Evolutionary conservation across 2,888 invertebrate species (phyloP), one percentile per base, ranked within the genome.

Genomic region (Eupithecia subfuscata): DNA sequence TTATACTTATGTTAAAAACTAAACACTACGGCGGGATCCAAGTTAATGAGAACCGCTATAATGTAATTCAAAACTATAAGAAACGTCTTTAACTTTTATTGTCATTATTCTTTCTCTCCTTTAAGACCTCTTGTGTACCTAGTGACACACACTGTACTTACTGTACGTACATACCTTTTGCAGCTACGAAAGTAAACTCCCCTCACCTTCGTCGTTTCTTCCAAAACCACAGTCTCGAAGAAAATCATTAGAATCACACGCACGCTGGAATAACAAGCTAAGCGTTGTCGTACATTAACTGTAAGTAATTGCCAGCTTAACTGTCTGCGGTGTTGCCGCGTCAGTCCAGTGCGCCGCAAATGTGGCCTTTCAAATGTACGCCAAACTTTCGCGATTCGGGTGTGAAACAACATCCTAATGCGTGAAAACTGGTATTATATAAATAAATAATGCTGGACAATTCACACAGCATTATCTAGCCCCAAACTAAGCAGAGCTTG

Each of bases 241-340:
- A 74, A 78, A 73, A 48, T 78, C 69, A 73, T 76, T 74, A 73
- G 78, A 73, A 75, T 75, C 73, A 77, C 82, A 79, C 83, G 84
- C 84, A 85, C 80, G 80, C 85, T 81, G 85, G 86, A 86, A 85
- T 88, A 85, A 88, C 86, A 79, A 78, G 80, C 80, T 83, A 83
- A 84, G 83, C 83, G 83, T 81, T 83, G 85, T 84, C 85, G 86
- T 87, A 87, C 85, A 88, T 90, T 89, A 87, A 82, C 88, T 81
- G 88, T 89, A 89, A 91, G 81, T 90, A 89, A 91, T 90, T 84
- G 89, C 84, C 82, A 79, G 89, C 87, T 90, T 88, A 81, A 81
- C 85, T 84, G 82, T 75, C 79, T 86, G 85, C 81, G 85, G 84
- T 82, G 73, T 75, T 75, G 68, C 72, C 77, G 75, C 78, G 82